These are phyloP conservation scores for Mormyrus hasselquistii DNA, from an alignment of 2,797 vertebrate genomes.

Conservation along the genomic window DNA sequence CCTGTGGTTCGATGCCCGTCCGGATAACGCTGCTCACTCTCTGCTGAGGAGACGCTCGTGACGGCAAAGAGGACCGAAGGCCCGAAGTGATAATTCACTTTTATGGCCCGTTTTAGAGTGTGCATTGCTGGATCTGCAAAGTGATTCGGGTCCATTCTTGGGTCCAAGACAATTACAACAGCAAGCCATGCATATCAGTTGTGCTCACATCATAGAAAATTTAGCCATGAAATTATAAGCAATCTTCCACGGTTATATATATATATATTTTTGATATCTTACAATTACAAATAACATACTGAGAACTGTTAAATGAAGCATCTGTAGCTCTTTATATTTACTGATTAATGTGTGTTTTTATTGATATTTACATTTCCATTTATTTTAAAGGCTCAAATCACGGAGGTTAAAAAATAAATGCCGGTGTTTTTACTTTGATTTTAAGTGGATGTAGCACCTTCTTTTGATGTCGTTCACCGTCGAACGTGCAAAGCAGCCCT, in stretches of 20 bases:
- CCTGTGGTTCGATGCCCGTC: not conserved
- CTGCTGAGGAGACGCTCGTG: not conserved
- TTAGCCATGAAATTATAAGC: constrained; percentile 29
- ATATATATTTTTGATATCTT: not conserved
- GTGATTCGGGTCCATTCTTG: constrained; percentile 61
- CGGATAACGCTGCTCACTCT: not conserved
- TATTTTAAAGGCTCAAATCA: not conserved
- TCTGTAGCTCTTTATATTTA: not conserved
- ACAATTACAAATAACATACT: not conserved
- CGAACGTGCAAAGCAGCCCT: not conserved
- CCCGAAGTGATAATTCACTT: constrained; percentile 65
- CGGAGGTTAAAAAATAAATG: not conserved
- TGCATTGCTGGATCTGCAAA: constrained; percentile 57
- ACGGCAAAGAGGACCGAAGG: constrained; percentile 19
- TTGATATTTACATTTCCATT: not conserved
- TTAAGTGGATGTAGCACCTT: not conserved
- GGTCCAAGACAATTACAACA: constrained; percentile 73
- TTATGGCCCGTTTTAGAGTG: constrained; percentile 62
- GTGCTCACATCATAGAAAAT: constrained; percentile 51
- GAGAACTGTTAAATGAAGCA: not conserved
- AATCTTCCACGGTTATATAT: not conserved
- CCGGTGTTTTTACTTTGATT: not conserved
- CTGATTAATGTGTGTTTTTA: not conserved
- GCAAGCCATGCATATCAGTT: constrained; percentile 74
- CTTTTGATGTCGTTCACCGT: not conserved